Base-by-base conservation (phyloP, 2,113 vertebrate species). In the Actenoides lindsayi region DNA sequence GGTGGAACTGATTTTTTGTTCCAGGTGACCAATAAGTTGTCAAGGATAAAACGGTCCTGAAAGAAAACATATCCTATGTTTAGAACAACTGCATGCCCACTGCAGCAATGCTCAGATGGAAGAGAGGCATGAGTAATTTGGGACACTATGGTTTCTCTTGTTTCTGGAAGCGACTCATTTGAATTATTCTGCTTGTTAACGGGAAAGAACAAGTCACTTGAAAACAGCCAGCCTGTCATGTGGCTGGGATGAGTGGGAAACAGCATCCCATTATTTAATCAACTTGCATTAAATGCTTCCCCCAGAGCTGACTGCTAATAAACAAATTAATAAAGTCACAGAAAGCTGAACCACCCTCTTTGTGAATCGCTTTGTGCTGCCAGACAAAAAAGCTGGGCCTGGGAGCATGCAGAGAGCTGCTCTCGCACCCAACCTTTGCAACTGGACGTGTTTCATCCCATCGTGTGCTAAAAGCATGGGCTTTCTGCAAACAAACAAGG, bases 181-280 rank as follows among this genome's bases (percentile, higher is more conserved):
- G 56, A 94, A 95, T 91, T 94, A 83, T 50, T 74, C 82, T 78
- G 62, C 73, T 83, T 59, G 44, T 90, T 87, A 85, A 54, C 48
- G 16, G 44, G 67, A 95, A 96, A 86, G 68, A 83, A 75, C 59
- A 77, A 89, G 53, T 84, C 39, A 37, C 31, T 68, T 82, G 65
- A 84, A 95, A 93, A 94, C 8, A 78, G 53, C 64, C 73, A 84
- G 48, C 51, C 73, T 33, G 31, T 87, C 87, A 28, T 7, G 3
- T 60, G 51, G 42, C 50, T 8, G 5, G 76, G 31, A 82, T 54
- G 83, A 82, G 56, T 76, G 39, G 6, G 33, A 50, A 89, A 83
- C 9, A 78, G 37, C 42, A 87, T 57, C 60, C 63, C 8, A 4
- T 73, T 82, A 76, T 85, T 89, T 79, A 79, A 95, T 93, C 50